A percentile compares a stretch with the other conserved stretches of the same genome.
Conservation (phyloP, 1,140 invertebrate species). For the Atopsyche davidsoni region DNA sequence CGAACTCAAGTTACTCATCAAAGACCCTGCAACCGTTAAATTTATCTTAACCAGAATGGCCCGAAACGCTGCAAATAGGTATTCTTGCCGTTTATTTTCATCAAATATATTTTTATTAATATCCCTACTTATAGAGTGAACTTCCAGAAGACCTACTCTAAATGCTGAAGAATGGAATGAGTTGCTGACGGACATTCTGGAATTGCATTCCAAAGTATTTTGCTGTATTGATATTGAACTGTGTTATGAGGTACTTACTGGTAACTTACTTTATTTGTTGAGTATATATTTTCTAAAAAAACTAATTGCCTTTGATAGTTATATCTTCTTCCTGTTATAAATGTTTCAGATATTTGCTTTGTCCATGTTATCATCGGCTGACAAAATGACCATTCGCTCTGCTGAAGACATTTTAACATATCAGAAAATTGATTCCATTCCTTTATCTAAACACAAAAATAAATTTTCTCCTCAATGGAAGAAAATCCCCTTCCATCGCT, state of each 20-base stretch:
- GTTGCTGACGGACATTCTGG: constrained; percentile 23
- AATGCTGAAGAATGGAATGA: constrained; percentile 24
- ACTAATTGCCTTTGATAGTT: too few relatives aligned
- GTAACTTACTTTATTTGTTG: too few relatives aligned
- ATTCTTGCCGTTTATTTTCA: too few relatives aligned
- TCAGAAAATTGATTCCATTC: constrained; percentile 6
- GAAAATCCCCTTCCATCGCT: constrained; percentile 18
- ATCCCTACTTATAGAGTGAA: too few relatives aligned
- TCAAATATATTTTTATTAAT: too few relatives aligned
- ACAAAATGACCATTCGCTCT: constrained; percentile 22
- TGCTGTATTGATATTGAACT: constrained; percentile 23
- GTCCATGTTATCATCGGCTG: constrained; percentile 20
- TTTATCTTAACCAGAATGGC: constrained; percentile 50
- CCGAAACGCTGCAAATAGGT: constrained; percentile 48
- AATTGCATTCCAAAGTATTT: constrained; percentile 26
- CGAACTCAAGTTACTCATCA: constrained; percentile 43
- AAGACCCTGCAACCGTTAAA: constrained; percentile 42
- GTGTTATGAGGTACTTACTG: constrained; percentile 25
- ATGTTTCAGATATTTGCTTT: constrained; percentile 26
- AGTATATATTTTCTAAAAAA: too few relatives aligned
- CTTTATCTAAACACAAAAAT: constrained; percentile 15
- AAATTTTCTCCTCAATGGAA: constrained; percentile 15
- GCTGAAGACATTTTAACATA: constrained; percentile 23
- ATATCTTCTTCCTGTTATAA: too few relatives aligned
- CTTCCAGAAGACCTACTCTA: constrained; percentile 13